Conservation (phyloP, 2,113 vertebrate genomes). For the Ibidorhyncha struthersii region DNA sequence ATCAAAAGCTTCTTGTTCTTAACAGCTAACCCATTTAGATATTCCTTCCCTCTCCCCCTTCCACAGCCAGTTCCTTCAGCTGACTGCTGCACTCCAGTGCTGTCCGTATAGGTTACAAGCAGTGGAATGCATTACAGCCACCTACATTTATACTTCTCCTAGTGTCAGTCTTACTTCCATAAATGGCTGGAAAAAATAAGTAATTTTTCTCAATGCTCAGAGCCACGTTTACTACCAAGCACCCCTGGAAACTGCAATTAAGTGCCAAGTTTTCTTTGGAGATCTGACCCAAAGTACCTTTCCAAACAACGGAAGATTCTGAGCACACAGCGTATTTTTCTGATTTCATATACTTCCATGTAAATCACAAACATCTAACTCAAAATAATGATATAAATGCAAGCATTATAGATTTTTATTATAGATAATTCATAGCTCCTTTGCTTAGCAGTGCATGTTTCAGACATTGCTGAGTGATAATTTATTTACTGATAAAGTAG, state of each 20-base stretch:
- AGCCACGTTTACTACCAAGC: background rate
- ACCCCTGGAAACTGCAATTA: background rate
- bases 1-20: slow-evolving; percentile 69
- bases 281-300: background rate
- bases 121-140: background rate
- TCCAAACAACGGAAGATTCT: background rate
- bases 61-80: background rate
- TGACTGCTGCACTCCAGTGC: slow-evolving; percentile 29
- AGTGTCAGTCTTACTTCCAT: background rate
- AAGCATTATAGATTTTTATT: background rate
- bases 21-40: slow-evolving; percentile 63
- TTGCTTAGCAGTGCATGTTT: background rate
- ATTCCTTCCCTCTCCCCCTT: background rate
- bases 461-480: background rate
- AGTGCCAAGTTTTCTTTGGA: background rate
- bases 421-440: background rate
- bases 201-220: background rate
- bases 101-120: background rate
- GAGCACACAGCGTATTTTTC: fast-evolving
- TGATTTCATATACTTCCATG: background rate
- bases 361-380: background rate
- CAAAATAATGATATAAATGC: background rate
- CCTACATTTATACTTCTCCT: background rate
- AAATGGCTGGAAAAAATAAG: background rate
- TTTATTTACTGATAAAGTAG: background rate